Conservation (phyloP, 2,888 invertebrate species). For the Dromius quadrimaculatus region DNA sequence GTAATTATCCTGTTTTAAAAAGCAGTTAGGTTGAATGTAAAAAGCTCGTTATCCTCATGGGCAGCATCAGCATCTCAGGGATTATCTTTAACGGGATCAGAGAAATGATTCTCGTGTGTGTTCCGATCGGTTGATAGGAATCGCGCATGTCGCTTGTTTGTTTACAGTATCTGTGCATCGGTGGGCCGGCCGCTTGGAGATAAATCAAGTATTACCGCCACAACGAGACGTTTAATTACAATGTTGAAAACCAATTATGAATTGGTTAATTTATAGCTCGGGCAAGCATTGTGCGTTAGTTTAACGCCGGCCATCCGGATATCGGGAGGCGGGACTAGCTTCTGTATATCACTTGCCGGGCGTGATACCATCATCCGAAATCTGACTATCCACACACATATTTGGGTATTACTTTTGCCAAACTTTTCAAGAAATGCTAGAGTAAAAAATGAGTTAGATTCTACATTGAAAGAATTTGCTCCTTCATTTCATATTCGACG, state of each 20-base stretch:
- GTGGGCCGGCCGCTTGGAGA: slow-evolving; percentile 60
- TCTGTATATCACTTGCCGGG: slow-evolving; percentile 55
- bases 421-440: not conserved
- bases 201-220: slow-evolving; percentile 62
- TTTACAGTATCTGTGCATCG: slow-evolving; percentile 61
- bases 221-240: slow-evolving; percentile 64
- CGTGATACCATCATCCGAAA: slow-evolving; percentile 3
- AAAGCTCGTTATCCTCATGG: no score
- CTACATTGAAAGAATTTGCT: no score
- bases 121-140: slow-evolving; percentile 60
- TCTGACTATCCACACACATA: not conserved
- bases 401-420: not conserved
- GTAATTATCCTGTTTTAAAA: no score
- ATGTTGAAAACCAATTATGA: slow-evolving; percentile 66
- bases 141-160: slow-evolving; percentile 63
- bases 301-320: slow-evolving; percentile 56
- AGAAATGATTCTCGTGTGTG: no score
- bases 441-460: no score
- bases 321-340: slow-evolving; percentile 57
- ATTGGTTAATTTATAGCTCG: slow-evolving; percentile 63
- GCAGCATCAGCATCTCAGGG: no score
- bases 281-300: slow-evolving; percentile 53
- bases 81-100: no score
- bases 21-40: no score
- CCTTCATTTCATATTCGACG: no score